A percentile compares a stretch with the other conserved stretches of the same genome.
Evolutionary conservation across 2,888 invertebrate genomes (phyloP).

Genomic region (Rhogogaster chlorosoma): DNA sequence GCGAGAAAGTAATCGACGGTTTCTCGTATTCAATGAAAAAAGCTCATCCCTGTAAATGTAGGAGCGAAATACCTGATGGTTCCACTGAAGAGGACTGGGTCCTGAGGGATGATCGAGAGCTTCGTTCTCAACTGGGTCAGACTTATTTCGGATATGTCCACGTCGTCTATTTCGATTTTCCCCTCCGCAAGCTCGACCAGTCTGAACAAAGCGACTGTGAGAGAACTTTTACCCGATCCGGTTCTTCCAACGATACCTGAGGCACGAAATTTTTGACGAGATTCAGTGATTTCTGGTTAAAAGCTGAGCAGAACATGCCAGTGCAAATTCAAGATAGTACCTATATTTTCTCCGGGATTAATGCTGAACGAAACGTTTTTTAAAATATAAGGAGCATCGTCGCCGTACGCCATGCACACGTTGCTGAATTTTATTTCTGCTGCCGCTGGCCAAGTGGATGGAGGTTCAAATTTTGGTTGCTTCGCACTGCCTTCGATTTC

Average conservation of each 20-base stretch:
- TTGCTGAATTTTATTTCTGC: slow-evolving; percentile 79
- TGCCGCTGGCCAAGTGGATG: slow-evolving; percentile 78
- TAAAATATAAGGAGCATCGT: slow-evolving; percentile 78
- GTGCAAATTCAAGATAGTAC: slow-evolving; percentile 69
- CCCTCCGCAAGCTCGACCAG: slow-evolving; percentile 81
- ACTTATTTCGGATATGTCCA: slow-evolving; percentile 76
- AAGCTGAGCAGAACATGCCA: not conserved
- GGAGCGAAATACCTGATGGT: slow-evolving; percentile 77
- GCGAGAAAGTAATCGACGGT: not conserved
- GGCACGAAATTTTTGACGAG: slow-evolving; percentile 15
- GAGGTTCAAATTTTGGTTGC: slow-evolving; percentile 58
- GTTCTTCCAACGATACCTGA: slow-evolving; percentile 78
- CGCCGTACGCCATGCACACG: slow-evolving; percentile 79
- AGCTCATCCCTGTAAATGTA: not conserved
- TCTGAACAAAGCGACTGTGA: slow-evolving; percentile 81
- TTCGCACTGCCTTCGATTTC: slow-evolving; percentile 59
- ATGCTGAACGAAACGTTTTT: slow-evolving; percentile 80
- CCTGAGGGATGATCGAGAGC: slow-evolving; percentile 82
- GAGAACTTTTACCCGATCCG: slow-evolving; percentile 81
- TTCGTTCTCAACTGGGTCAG: slow-evolving; percentile 78
- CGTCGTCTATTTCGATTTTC: slow-evolving; percentile 79
- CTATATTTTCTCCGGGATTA: slow-evolving; percentile 81
- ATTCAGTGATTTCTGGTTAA: not conserved
- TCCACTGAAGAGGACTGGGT: slow-evolving; percentile 82
- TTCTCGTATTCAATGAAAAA: too few relatives aligned